These are phyloP conservation scores for Sebastes melanostomus DNA, from an alignment of 2,797 vertebrate genomes.

Conservation along the genomic window DNA sequence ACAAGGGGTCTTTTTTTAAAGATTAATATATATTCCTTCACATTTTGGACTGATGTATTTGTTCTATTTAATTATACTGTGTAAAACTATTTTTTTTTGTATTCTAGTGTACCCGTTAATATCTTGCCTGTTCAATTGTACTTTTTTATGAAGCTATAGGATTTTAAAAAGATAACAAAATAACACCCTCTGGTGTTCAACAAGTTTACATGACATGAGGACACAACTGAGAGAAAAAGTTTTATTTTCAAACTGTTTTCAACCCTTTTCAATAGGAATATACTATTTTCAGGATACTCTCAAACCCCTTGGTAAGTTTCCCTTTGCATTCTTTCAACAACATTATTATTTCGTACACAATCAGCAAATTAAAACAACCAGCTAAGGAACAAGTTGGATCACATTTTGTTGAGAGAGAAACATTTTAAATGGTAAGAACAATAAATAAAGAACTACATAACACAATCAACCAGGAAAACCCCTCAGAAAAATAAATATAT, in stretches of 20 bases:
- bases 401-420: not conserved
- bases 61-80: too few species aligned
- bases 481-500: constrained; percentile 4
- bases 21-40: too few species aligned
- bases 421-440: not conserved
- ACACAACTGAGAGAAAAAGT: not conserved
- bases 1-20: too few species aligned
- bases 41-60: too few species aligned
- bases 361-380: not conserved
- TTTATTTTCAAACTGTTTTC: constrained; percentile 33
- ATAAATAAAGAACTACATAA: constrained; percentile 27
- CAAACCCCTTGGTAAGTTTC: not conserved
- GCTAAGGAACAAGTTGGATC: not conserved
- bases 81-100: too few species aligned
- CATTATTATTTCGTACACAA: not conserved
- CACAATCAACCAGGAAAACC: not conserved
- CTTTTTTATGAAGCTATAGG: too few species aligned
- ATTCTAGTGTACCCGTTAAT: too few species aligned
- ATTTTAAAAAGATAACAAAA: too few species aligned
- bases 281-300: not conserved
- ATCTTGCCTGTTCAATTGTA: too few species aligned
- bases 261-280: not conserved
- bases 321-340: not conserved
- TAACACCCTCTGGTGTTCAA: too few species aligned
- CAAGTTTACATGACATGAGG: not conserved